Evolutionary conservation across 2,888 invertebrate species (phyloP).

Genomic region (Rhorus exstirpatorius): DNA sequence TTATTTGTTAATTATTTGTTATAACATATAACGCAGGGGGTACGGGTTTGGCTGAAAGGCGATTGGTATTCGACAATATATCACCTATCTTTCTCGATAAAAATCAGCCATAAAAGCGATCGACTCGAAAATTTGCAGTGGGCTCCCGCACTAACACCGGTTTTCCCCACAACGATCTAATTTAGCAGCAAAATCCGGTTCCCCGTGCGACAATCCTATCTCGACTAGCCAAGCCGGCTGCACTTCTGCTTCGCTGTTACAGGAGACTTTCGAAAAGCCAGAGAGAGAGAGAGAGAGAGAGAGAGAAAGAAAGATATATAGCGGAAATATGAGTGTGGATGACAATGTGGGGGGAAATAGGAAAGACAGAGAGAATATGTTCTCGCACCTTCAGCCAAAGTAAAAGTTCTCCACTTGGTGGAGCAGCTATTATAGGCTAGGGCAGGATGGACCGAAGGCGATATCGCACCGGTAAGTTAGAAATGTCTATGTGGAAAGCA

Average conservation of each 20-base stretch:
- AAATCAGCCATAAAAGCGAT: too few relatives aligned
- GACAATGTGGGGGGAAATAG: constrained; percentile 45
- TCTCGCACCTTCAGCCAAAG: constrained; percentile 48
- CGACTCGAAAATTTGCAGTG: too few relatives aligned
- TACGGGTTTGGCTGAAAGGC: too few relatives aligned
- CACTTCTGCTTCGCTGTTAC: constrained; percentile 33
- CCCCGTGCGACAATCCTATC: constrained; percentile 71
- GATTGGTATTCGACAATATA: too few relatives aligned
- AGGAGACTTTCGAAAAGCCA: background rate
- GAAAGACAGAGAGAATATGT: constrained; percentile 59
- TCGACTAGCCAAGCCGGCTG: constrained; percentile 64
- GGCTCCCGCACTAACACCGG: too few relatives aligned
- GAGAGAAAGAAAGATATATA: constrained; percentile 23
- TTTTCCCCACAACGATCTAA: constrained; percentile 71
- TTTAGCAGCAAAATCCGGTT: constrained; percentile 72
- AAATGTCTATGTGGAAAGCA: constrained; percentile 56
- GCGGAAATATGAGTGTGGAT: constrained; percentile 51
- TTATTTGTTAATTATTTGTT: too few relatives aligned
- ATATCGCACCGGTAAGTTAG: constrained; percentile 67
- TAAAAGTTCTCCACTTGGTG: constrained; percentile 61
- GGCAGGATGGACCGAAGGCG: constrained; percentile 55
- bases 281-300: constrained; percentile 30
- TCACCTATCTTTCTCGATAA: too few relatives aligned
- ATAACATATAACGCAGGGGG: too few relatives aligned
- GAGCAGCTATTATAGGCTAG: constrained; percentile 26